Percentiles rank a stretch among this genome's conserved stretches.
Evolutionary conservation across 2,888 invertebrate species (phyloP).

Genomic region (Sinelater perroti): DNA sequence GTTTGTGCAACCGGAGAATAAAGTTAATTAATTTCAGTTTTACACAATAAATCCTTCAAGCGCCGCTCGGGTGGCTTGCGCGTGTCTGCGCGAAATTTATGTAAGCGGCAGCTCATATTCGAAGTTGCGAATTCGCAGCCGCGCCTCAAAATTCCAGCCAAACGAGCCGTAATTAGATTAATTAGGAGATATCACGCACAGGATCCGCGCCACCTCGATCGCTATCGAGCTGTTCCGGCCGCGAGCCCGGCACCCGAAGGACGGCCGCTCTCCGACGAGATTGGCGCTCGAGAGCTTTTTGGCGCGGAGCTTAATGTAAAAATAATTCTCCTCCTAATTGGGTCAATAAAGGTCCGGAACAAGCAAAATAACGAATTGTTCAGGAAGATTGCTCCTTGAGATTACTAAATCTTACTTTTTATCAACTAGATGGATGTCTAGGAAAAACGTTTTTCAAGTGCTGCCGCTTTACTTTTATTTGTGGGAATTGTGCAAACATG

Average conservation of each 20-base stretch:
- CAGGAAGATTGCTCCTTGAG: too few relatives aligned
- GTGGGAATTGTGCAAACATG: too few relatives aligned
- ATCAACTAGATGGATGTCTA: too few relatives aligned
- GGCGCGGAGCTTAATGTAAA: neutral
- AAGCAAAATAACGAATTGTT: too few relatives aligned
- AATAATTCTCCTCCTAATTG: neutral
- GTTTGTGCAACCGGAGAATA: conserved; percentile 1
- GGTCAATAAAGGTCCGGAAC: neutral
- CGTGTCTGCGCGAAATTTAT: conserved; percentile 4
- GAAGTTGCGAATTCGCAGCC: conserved; percentile 19
- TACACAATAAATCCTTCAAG: conserved; percentile 24
- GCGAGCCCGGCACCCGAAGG: too few relatives aligned
- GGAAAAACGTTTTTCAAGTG: too few relatives aligned
- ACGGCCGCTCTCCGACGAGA: too few relatives aligned
- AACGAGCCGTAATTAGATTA: conserved; percentile 18
- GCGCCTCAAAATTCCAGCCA: neutral
- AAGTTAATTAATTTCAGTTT: conserved; percentile 24
- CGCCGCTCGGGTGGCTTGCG: too few relatives aligned
- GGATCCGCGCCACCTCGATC: too few relatives aligned
- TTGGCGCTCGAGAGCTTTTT: neutral
- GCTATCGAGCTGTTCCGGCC: neutral
- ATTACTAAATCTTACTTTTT: too few relatives aligned
- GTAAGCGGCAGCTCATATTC: conserved; percentile 6
- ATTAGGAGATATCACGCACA: conserved; percentile 16
- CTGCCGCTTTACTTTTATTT: too few relatives aligned